Evolutionary conservation across 1,140 invertebrate genomes (phyloP), one percentile per base, ranked within the genome.

Genomic region (Tribolium castaneum): DNA sequence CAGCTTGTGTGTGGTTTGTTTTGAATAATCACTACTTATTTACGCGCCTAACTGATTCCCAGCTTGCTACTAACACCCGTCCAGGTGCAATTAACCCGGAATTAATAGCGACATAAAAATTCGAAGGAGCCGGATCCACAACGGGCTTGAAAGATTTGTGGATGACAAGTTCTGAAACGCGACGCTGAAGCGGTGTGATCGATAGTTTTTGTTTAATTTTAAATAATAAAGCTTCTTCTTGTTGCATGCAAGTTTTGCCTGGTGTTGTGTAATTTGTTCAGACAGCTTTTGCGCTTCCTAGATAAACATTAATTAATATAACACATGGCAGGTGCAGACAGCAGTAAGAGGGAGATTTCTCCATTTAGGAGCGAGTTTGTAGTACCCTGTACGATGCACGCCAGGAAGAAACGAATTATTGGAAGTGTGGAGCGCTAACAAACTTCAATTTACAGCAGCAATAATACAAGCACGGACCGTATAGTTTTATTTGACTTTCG

Each of bases 21-120:
- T 34, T 62, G 56, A 77, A 77, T 71, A 70, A 77, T 62, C 66
- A 70, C 66, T 52, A 51, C 66, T 52, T 62, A 54, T 77, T 77
- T 77, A 51, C 49, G 71, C 39, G 49, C 52, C 50, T 54, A 54
- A 73, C 50, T 22, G 59, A 66, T 66, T 30, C 54, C 54, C 54
- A 52, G 54, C 16, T 66, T 34, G 59, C 14, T 22, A 66, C 59
- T 66, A 35, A 66, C 30, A 66, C 30, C 19, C 25, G 12, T 30
- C n/a, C n/a, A 66, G 19, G n/a, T 22, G 59, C 54, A 59, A 59
- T 59, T 59, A 25, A 30, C 19, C 25, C 16, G 14, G 22, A 66
- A 66, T 66, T 66, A 66, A 66, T 35, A 35, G 59, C 59, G 59
- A 35, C 59, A 35, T 66, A 66, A 66, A 66, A 66, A 66, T 7